Conservation (phyloP, 2,888 invertebrate species). For the Parnassius apollo region DNA sequence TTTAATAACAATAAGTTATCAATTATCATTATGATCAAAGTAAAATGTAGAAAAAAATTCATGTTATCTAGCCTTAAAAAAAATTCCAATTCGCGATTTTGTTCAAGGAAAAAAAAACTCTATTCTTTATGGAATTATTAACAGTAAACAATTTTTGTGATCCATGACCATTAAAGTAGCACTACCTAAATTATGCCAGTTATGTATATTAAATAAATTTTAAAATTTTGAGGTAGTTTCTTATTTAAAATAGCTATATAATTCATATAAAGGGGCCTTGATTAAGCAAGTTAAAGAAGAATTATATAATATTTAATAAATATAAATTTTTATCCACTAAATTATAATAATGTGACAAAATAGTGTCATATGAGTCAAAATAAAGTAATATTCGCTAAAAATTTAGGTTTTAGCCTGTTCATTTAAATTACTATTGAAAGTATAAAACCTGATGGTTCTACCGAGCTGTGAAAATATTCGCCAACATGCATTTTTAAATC, state of each 20-base stretch:
- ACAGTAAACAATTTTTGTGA: slow-evolving; percentile 19
- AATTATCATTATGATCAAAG: neutral
- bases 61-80: slow-evolving; percentile 17
- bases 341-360: too few relatives aligned
- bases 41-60: slow-evolving; percentile 15
- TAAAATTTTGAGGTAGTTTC: slow-evolving; percentile 46
- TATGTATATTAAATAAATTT: slow-evolving; percentile 24
- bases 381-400: too few relatives aligned
- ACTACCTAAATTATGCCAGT: slow-evolving; percentile 21
- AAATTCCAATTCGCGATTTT: slow-evolving; percentile 15
- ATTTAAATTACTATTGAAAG: slow-evolving; percentile 1
- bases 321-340: neutral
- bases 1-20: neutral
- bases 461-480: slow-evolving; percentile 13
- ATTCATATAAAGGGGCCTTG: neutral
- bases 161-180: slow-evolving; percentile 19
- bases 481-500: neutral
- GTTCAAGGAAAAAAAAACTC: slow-evolving; percentile 7
- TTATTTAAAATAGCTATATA: slow-evolving; percentile 28
- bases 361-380: too few relatives aligned
- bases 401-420: slow-evolving; percentile 16
- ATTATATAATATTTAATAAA: neutral
- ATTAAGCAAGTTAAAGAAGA: neutral
- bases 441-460: neutral
- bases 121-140: slow-evolving; percentile 13